These are phyloP conservation scores for Heliconius himera DNA, from an alignment of 1,140 invertebrate genomes.

Conservation along the genomic window DNA sequence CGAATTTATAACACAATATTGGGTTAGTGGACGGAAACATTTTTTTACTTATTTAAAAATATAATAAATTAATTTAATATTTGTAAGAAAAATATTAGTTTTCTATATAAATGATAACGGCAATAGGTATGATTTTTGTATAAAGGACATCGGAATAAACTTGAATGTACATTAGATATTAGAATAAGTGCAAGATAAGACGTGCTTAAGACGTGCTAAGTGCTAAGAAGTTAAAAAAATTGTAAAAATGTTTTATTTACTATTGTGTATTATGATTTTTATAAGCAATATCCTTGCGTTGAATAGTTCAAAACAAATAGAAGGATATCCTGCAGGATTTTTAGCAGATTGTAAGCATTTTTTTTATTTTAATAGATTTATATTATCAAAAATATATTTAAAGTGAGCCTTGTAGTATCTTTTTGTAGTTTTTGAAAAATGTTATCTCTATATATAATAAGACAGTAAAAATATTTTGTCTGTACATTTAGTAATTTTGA, in stretches of 20 bases:
- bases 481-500: too few species aligned
- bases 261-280: slow-evolving; percentile 3
- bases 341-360: slow-evolving; percentile 59
- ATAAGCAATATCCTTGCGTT: slow-evolving; percentile 24
- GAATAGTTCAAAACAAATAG: slow-evolving; percentile 53
- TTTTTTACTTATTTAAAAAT: not conserved
- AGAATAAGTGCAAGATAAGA: slow-evolving; percentile 40
- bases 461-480: too few species aligned
- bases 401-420: too few species aligned
- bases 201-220: too few species aligned
- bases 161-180: slow-evolving; percentile 36
- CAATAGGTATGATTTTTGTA: not conserved
- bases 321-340: slow-evolving; percentile 56
- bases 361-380: not conserved
- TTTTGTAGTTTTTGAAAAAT: too few species aligned
- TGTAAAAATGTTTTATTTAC: slow-evolving; percentile 20
- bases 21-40: too few species aligned
- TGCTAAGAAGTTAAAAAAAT: not conserved
- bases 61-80: too few species aligned
- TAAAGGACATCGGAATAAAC: not conserved
- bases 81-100: not conserved
- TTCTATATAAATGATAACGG: not conserved
- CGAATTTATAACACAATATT: too few species aligned
- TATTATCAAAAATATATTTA: not conserved
- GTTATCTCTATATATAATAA: too few species aligned